These are phyloP conservation scores for Sebastes nivosus DNA, from an alignment of 2,797 vertebrate species.

Conservation along the genomic window DNA sequence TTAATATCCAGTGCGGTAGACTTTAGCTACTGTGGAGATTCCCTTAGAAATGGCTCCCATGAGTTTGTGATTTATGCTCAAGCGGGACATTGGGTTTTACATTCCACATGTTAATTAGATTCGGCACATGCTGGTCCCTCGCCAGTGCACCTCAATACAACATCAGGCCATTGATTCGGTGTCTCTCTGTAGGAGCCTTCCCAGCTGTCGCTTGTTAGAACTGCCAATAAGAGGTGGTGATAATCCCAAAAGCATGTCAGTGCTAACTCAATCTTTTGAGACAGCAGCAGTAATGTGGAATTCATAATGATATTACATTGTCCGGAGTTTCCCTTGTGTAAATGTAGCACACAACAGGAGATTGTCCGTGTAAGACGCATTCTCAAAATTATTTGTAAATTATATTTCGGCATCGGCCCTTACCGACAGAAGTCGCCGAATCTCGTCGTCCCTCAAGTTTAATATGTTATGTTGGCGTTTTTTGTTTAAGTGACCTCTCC, in stretches of 20 bases:
- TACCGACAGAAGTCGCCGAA: too few species aligned
- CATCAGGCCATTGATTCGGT: not conserved
- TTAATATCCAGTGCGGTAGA: conserved; percentile 11
- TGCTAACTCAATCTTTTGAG: not conserved
- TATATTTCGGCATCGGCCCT: too few species aligned
- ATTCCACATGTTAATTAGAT: conserved; percentile 50
- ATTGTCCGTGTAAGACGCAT: not conserved
- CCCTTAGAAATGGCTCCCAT: conserved; percentile 14
- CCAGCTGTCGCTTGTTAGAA: conserved; percentile 14
- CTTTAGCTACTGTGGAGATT: conserved; percentile 37
- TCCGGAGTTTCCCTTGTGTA: not conserved
- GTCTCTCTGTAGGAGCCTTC: not conserved
- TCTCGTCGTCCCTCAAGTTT: not conserved
- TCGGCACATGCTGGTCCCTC: not conserved
- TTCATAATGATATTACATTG: not conserved
- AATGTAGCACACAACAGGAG: not conserved
- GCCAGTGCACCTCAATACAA: not conserved
- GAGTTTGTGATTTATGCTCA: conserved; percentile 36
- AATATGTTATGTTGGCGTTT: not conserved
- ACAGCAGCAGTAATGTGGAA: not conserved
- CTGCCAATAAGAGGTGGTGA: conserved; percentile 11
- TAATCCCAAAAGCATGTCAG: not conserved
- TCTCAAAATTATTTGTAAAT: not conserved
- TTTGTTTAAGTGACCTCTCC: not conserved
- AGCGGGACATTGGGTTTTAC: conserved; percentile 19